Percentiles rank a stretch among this genome's conserved stretches.
Evolutionary conservation across 2,888 invertebrate species (phyloP).

Genomic region (Hylaea fasciaria): DNA sequence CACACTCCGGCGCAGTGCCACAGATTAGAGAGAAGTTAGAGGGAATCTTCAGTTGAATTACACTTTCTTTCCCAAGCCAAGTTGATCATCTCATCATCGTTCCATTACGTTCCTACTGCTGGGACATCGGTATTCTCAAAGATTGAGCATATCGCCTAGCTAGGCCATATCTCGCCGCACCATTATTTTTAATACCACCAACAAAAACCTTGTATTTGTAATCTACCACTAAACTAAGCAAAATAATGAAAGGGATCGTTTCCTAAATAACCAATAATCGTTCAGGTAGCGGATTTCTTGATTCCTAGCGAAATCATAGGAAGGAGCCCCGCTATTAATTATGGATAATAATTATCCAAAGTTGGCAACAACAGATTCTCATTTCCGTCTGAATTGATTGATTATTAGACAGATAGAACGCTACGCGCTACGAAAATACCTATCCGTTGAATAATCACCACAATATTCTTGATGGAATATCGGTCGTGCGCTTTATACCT

Average conservation of each 20-base stretch:
- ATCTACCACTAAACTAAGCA: no score
- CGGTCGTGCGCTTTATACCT: background rate
- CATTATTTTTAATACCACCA: no score
- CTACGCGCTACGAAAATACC: conserved; percentile 12
- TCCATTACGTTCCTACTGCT: no score
- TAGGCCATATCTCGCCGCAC: no score
- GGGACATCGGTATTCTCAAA: no score
- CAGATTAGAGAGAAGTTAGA: conserved; percentile 32
- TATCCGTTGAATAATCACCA: conserved; percentile 9
- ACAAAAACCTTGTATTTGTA: no score
- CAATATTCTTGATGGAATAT: conserved; percentile 11
- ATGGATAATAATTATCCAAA: conserved; percentile 11
- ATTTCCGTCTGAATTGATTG: conserved; percentile 22
- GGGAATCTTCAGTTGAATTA: no score
- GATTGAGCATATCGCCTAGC: no score
- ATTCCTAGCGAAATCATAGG: no score
- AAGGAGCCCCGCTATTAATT: background rate
- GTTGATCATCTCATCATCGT: no score
- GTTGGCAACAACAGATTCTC: conserved; percentile 17
- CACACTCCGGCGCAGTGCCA: conserved; percentile 24
- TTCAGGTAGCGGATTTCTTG: background rate
- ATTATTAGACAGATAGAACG: conserved; percentile 6
- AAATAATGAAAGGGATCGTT: no score
- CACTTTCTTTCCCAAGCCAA: no score
- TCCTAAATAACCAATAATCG: background rate